phyloP scores from a whole-genome alignment of 2,113 vertebrate genomes.

The Lota lota region DNA sequence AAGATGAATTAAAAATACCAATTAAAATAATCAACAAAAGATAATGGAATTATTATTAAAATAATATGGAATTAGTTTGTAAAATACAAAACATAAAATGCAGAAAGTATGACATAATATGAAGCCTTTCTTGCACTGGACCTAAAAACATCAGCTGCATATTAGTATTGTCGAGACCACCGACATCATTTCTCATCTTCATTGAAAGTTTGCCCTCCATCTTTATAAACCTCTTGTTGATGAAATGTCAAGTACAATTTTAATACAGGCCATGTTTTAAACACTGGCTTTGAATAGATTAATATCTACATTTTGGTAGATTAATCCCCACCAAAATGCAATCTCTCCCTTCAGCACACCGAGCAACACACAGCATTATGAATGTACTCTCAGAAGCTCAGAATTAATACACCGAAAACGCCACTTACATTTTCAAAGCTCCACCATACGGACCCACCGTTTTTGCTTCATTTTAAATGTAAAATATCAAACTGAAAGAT shows the following conservation, averaged over 20 bases:
- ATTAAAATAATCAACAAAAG: too few relatives aligned
- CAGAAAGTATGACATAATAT: too few relatives aligned
- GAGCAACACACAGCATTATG: slow-evolving; percentile 52
- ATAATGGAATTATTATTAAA: too few relatives aligned
- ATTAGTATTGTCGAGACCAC: slow-evolving; percentile 16
- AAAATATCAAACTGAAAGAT: slow-evolving; percentile 66
- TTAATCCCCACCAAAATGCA: slow-evolving; percentile 41
- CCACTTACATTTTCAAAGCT: slow-evolving; percentile 61
- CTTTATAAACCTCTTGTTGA: slow-evolving; percentile 50
- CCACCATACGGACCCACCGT: slow-evolving; percentile 22
- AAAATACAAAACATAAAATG: too few relatives aligned
- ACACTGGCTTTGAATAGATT: slow-evolving; percentile 55
- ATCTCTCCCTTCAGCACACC: slow-evolving; percentile 40
- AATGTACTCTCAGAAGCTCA: slow-evolving; percentile 42
- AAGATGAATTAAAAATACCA: too few relatives aligned
- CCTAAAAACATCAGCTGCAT: too few relatives aligned
- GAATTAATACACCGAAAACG: slow-evolving; percentile 55
- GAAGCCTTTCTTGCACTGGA: too few relatives aligned
- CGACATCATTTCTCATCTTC: slow-evolving; percentile 46
- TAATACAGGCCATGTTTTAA: slow-evolving; percentile 52
- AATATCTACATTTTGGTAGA: too few relatives aligned
- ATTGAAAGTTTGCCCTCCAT: slow-evolving; percentile 44
- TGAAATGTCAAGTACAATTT: slow-evolving; percentile 62
- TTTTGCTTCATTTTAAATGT: slow-evolving; percentile 52
- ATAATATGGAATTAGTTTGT: too few relatives aligned